Evolutionary conservation across 2,888 invertebrate genomes (phyloP).

Genomic region (Portevinia maculata): DNA sequence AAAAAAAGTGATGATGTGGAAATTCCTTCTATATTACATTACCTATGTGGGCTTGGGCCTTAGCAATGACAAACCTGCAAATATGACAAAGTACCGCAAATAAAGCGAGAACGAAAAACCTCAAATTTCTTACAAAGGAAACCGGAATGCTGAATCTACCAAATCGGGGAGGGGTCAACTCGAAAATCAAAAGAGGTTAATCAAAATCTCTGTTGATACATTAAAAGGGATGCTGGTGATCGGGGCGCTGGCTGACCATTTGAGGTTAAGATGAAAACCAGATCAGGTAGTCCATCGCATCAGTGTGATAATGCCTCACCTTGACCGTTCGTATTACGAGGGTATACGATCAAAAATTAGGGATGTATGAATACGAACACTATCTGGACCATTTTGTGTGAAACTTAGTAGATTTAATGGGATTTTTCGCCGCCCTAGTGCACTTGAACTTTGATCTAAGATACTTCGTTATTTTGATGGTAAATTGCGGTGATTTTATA

Average conservation of each 20-base stretch:
- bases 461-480: constrained; percentile 45
- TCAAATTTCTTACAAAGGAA: constrained; percentile 40
- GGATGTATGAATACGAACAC: constrained; percentile 28
- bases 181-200: constrained; percentile 61
- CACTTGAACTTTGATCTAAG: constrained; percentile 56
- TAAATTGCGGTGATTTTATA: constrained; percentile 52
- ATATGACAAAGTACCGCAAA: constrained; percentile 53
- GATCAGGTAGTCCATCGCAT: constrained; percentile 62
- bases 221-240: constrained; percentile 56
- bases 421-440: constrained; percentile 2
- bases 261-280: constrained; percentile 72
- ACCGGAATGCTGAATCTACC: constrained; percentile 27
- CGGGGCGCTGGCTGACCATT: constrained; percentile 49
- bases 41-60: constrained; percentile 15
- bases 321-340: constrained; percentile 32
- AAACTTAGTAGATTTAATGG: constrained; percentile 10
- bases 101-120: constrained; percentile 36
- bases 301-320: constrained; percentile 44
- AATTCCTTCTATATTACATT: constrained; percentile 64
- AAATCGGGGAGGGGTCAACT: constrained; percentile 48
- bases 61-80: constrained; percentile 30
- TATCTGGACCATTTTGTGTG: constrained; percentile 61
- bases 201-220: constrained; percentile 43
- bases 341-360: constrained; percentile 31
- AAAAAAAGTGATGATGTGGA: constrained; percentile 72